Conservation (phyloP, 2,113 vertebrate species). For the Megaceryle maxima region DNA sequence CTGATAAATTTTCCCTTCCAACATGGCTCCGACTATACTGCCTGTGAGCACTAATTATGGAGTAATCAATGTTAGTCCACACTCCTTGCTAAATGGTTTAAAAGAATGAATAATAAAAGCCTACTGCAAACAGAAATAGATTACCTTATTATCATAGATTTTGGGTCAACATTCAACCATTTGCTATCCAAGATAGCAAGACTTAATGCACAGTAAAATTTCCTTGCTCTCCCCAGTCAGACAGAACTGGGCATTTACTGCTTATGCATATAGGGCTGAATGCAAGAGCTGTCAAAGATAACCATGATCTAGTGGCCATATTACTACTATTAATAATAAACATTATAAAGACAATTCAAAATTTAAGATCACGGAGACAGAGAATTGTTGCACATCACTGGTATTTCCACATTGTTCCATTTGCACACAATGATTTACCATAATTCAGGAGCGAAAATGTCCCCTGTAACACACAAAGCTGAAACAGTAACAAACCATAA, state of each 20-base stretch:
- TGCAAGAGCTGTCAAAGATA: not conserved
- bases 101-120: conserved; percentile 25
- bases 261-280: not conserved
- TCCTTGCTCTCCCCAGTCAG: not conserved
- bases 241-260: not conserved
- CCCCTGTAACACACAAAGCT: not conserved
- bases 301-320: not conserved
- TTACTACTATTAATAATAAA: not conserved
- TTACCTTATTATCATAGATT: not conserved
- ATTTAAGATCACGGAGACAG: not conserved
- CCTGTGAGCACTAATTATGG: conserved; percentile 35
- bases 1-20: conserved; percentile 6
- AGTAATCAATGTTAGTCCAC: conserved; percentile 37
- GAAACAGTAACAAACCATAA: not conserved
- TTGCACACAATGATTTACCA: not conserved
- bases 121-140: conserved; percentile 38
- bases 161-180: not conserved
- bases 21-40: not conserved
- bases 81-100: conserved; percentile 16
- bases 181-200: not conserved
- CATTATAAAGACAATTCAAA: not conserved
- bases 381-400: not conserved
- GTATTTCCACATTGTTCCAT: not conserved
- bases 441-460: not conserved
- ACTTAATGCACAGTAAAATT: not conserved